Evolutionary conservation across 2,888 invertebrate genomes (phyloP), one percentile per base, ranked within the genome.

Genomic region (Brachylomia viminalis): DNA sequence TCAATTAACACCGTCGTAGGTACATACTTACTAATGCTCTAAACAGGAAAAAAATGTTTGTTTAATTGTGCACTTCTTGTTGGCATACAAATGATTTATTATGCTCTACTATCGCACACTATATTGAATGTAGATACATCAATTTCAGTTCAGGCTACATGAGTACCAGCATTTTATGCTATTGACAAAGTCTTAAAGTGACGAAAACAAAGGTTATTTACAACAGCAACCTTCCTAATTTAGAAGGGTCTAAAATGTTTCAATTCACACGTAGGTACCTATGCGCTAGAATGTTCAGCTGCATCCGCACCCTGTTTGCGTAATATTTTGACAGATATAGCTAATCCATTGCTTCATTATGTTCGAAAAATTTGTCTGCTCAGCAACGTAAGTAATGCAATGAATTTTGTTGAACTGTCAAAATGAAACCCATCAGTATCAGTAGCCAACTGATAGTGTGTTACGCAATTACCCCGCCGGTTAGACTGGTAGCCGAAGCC

Each of bases 11-110:
- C 64, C 74, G 62, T 52, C 38, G 45, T 42, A 45, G n/a, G 38
- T 73, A 81, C 62, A 30, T 59, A 81, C 62, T 33, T 59, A 66
- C 33, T 82, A 64, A 64, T 45, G 59, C 17, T 62, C 59, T 74
- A 74, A 69, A 83, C 83, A 83, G 83, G 83, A 71, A 86, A 85
- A 85, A 66, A 33, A 56, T 72, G 20, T 72, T 82, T 72, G 42
- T 71, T 68, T 65, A 73, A 77, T 73, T 58, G 52, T 71, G 23
- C 15, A 62, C 62, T 70, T 64, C 47, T 42, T 52, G 17, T 61
- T 73, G 45, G 67, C 59, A 68, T 68, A 82, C 42, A 68, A 71
- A 67, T n/a, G 45, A 64, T 47, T 49, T 62, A 56, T 52, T 71
- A 75, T 15, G 13, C 3, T 56, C 42, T 10, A 76, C 15, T 61